phyloP scores from a whole-genome alignment of 2,888 invertebrate genomes.

The Nesidiocoris tenuis region DNA sequence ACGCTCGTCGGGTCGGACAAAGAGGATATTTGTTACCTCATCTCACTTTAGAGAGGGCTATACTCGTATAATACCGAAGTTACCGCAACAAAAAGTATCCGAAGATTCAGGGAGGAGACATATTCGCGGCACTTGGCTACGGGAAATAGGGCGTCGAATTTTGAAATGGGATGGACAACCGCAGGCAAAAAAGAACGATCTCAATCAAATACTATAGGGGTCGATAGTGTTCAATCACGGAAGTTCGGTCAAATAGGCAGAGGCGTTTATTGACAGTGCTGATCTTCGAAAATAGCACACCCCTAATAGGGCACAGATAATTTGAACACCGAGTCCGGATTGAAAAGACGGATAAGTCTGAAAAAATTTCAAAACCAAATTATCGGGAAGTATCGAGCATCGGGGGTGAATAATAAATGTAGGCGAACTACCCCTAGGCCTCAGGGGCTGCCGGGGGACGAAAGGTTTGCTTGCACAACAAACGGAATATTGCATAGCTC shows the following conservation, averaged over 20 bases:
- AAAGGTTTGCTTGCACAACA: slow-evolving; percentile 30
- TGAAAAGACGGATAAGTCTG: neutral
- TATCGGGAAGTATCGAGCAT: too few species aligned
- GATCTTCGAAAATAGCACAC: too few species aligned
- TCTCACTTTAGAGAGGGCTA: neutral
- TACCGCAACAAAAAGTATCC: neutral
- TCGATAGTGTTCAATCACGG: too few species aligned
- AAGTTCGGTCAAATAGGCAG: too few species aligned
- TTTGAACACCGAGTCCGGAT: neutral
- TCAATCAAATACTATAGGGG: too few species aligned
- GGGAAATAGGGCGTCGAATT: neutral
- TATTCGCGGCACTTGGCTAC: neutral
- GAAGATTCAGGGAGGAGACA: too few species aligned
- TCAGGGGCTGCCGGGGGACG: neutral
- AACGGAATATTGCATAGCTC: slow-evolving; percentile 38
- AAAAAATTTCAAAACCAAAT: too few species aligned
- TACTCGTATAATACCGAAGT: neutral
- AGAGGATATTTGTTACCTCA: neutral
- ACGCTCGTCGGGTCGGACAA: neutral
- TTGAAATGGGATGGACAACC: too few species aligned
- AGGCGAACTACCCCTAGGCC: slow-evolving; percentile 5
- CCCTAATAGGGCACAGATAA: too few species aligned
- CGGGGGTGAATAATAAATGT: slow-evolving; percentile 29
- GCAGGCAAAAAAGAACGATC: too few species aligned
- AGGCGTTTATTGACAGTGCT: too few species aligned